Percentiles rank a stretch among this genome's conserved stretches.
These are phyloP conservation scores for Stictocephala bisonia DNA, from an alignment of 2,888 invertebrate genomes.

Conservation along the genomic window DNA sequence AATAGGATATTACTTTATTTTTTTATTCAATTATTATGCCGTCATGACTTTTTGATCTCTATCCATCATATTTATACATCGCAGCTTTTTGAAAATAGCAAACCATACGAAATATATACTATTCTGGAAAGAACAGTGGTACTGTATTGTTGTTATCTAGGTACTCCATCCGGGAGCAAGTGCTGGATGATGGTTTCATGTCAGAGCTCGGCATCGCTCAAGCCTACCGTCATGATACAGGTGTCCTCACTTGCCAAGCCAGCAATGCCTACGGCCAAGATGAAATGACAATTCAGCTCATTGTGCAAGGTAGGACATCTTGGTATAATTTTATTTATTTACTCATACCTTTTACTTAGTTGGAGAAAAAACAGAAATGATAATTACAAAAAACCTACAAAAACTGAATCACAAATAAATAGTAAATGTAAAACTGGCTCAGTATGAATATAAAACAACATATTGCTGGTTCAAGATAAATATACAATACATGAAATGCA, in stretches of 20 bases:
- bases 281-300: conserved; percentile 89
- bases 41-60: too few relatives aligned
- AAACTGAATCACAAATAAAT: background rate
- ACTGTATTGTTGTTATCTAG: too few relatives aligned
- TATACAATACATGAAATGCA: too few relatives aligned
- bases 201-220: conserved; percentile 87
- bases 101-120: background rate
- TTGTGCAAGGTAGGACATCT: conserved; percentile 78
- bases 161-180: conserved; percentile 81
- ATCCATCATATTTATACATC: too few relatives aligned
- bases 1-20: too few relatives aligned
- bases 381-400: too few relatives aligned
- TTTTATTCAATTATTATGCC: background rate
- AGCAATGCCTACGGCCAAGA: conserved; percentile 92
- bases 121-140: too few relatives aligned
- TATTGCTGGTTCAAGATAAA: too few relatives aligned
- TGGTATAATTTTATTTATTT: background rate
- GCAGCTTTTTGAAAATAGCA: too few relatives aligned
- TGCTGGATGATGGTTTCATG: conserved; percentile 82
- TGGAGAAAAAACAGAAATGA: too few relatives aligned
- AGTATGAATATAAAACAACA: background rate
- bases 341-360: too few relatives aligned
- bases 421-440: background rate
- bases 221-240: conserved; percentile 89
- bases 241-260: conserved; percentile 87